A percentile compares a stretch with the other conserved stretches of the same genome.
These are phyloP conservation scores for Drosophila neocordata DNA, from an alignment of 1,140 invertebrate genomes.

Conservation along the genomic window DNA sequence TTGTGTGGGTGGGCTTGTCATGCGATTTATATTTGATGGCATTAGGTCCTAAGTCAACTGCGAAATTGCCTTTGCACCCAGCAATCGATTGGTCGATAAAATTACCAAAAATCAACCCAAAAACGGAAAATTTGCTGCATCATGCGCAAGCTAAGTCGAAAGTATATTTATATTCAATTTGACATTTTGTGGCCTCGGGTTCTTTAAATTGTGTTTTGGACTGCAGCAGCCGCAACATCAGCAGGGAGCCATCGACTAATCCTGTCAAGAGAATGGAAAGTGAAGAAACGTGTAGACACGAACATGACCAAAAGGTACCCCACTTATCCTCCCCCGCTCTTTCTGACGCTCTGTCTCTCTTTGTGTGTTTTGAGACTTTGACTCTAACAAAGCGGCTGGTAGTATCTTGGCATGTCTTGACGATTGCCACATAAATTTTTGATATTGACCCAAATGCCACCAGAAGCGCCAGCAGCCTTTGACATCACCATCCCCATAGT, in stretches of 20 bases:
- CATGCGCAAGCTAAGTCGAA: conserved; percentile 43
- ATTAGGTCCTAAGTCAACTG: conserved; percentile 75
- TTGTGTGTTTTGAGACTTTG: conserved; percentile 33
- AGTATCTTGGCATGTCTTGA: conserved; percentile 61
- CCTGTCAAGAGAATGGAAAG: conserved; percentile 20
- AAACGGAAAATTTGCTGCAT: conserved; percentile 61
- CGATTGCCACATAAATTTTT: conserved; percentile 71
- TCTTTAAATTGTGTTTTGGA: conserved; percentile 32
- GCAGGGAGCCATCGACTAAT: conserved; percentile 32
- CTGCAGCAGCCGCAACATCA: conserved; percentile 6
- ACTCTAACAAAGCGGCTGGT: conserved; percentile 46
- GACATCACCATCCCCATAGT: conserved; percentile 53
- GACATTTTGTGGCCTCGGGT: conserved; percentile 63
- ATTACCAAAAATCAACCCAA: conserved; percentile 27
- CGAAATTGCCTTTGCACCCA: conserved; percentile 53
- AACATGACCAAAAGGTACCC: conserved; percentile 12
- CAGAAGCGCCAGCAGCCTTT: conserved; percentile 49
- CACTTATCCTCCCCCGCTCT: conserved; percentile 1
- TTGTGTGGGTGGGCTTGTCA: conserved; percentile 13
- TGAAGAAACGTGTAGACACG: conserved; percentile 23
- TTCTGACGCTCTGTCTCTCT: not conserved
- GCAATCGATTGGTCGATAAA: conserved; percentile 59
- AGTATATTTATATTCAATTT: conserved; percentile 77
- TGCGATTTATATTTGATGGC: conserved; percentile 63
- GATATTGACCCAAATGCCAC: conserved; percentile 66